Evolutionary conservation across 2,888 invertebrate species (phyloP), one percentile per base, ranked within the genome.

Genomic region (Trachelus stipa): DNA sequence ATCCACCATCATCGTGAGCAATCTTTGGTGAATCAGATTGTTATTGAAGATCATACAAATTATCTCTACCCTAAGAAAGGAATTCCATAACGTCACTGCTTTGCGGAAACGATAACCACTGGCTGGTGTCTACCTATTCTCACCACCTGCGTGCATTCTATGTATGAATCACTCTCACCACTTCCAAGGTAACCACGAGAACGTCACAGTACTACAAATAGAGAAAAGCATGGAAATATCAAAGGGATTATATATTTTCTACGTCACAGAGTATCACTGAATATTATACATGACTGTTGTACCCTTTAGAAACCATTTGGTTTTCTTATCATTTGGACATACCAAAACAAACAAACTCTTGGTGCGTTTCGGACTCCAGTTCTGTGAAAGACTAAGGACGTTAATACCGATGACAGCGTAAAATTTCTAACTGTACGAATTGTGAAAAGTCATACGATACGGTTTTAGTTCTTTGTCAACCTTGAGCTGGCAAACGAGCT

Each of bases 381-480:
- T 56, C 56, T 56, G 0, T 56, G 56, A 56, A 56, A 56, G 23
- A 15, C 40, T 40, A 56, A 56, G 23, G 56, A 56, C 15, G 15
- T 6, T 56, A 56, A 56, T 56, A 56, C 23, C 56, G 23, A 56
- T 56, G 23, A 23, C 23, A 23, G 2, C 15, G 56, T 40, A 56
- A 56, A 56, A 56, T 23, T 56, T 23, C 23, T 56, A 56, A 56
- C 56, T 56, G 56, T 56, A 23, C 23, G 56, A 56, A 23, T 56
- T 56, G 56, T 23, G 56, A 56, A 56, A 56, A 56, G 56, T 56
- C 56, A 56, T 23, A 56, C 56, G 56, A 56, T 56, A 56, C 56
- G 34, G 71, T 31, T 71, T 31, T 71, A 71, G 71, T 56, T 56
- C 71, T 71, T 71, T 71, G 71, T 71, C 71, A 71, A 71, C 71